Conservation (phyloP, 2,888 invertebrate species). For the Ferrisia virgata region DNA sequence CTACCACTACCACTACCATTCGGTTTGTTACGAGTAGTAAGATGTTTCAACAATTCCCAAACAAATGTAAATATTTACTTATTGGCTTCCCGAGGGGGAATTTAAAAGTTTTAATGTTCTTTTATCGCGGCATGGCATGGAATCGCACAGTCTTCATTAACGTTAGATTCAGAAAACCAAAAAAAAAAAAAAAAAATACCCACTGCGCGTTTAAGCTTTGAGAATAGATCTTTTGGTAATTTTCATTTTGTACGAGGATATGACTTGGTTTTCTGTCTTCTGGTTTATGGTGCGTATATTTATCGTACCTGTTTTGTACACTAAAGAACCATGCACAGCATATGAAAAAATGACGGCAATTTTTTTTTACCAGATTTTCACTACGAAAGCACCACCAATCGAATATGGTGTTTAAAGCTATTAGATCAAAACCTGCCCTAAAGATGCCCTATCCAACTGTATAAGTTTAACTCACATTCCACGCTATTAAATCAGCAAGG, state of each 20-base stretch:
- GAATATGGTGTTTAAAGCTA: too few species aligned
- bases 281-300: too few species aligned
- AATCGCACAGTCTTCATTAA: not conserved
- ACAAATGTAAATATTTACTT: slow-evolving; percentile 28
- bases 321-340: too few species aligned
- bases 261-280: not conserved
- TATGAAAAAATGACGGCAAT: too few species aligned
- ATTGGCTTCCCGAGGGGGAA: slow-evolving; percentile 2
- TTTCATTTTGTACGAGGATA: not conserved
- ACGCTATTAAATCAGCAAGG: too few species aligned
- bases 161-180: not conserved
- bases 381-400: too few species aligned
- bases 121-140: not conserved
- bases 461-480: too few species aligned
- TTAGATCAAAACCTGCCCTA: too few species aligned
- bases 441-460: too few species aligned
- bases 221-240: not conserved
- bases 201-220: not conserved
- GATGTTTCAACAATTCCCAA: slow-evolving; percentile 17
- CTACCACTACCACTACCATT: too few species aligned
- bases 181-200: not conserved
- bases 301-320: too few species aligned
- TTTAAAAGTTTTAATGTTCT: slow-evolving; percentile 27
- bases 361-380: too few species aligned
- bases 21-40: slow-evolving; percentile 12